Percentiles rank a stretch among this genome's conserved stretches.
Conservation (phyloP, 2,113 vertebrate genomes). For the Amphilophus citrinellus region DNA sequence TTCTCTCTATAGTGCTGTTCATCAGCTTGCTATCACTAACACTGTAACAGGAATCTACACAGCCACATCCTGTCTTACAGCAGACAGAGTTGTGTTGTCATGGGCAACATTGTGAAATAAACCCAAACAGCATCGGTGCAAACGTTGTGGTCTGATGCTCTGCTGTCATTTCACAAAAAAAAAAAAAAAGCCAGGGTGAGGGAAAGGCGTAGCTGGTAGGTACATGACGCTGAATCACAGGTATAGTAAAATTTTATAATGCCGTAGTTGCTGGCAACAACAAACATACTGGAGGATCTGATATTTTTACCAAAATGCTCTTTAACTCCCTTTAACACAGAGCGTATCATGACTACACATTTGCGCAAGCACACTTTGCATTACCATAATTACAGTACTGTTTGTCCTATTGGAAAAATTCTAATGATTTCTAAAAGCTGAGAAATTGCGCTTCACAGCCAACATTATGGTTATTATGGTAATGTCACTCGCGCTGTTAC, state of each 20-base stretch:
- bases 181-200: neutral
- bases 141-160: neutral
- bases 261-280: neutral
- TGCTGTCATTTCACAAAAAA: neutral
- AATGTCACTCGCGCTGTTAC: too few species aligned
- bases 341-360: too few species aligned
- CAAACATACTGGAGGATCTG: too few species aligned
- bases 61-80: conserved; percentile 68
- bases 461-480: too few species aligned
- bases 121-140: conserved; percentile 29
- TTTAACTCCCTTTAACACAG: too few species aligned
- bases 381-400: too few species aligned
- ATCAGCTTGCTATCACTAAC: conserved; percentile 15
- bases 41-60: conserved; percentile 57
- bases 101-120: conserved; percentile 53
- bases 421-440: too few species aligned
- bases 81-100: conserved; percentile 46
- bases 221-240: fast-evolving
- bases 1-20: neutral
- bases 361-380: too few species aligned
- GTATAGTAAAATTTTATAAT: neutral
- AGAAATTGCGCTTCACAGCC: too few species aligned
- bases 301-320: neutral
- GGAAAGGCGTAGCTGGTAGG: neutral
- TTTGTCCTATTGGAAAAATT: too few species aligned